These are phyloP conservation scores for Eurytemora carolleeae DNA, from an alignment of 1,140 invertebrate genomes.

Conservation along the genomic window DNA sequence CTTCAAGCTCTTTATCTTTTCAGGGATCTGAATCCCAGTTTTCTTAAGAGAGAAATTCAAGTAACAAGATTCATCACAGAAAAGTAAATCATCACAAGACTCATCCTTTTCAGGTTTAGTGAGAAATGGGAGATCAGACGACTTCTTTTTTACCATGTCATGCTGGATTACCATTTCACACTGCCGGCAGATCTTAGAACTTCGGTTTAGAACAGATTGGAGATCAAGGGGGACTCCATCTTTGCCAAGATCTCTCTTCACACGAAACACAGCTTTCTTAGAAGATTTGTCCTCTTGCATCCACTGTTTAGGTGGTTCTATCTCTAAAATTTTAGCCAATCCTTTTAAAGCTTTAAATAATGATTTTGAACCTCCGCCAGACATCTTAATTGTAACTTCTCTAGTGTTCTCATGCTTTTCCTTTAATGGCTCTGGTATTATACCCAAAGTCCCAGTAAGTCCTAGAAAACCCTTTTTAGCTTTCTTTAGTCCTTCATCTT, in stretches of 20 bases:
- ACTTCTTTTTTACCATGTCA: constrained; percentile 31
- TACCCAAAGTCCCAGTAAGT: neutral
- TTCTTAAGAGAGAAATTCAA: constrained; percentile 18
- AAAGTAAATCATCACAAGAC: constrained; percentile 19
- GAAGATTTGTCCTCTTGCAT: constrained; percentile 30
- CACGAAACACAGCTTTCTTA: constrained; percentile 12
- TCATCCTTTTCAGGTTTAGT: constrained; percentile 27
- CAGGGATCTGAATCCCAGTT: neutral
- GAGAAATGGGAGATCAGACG: constrained; percentile 22
- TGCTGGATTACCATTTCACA: constrained; percentile 73
- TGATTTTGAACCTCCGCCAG: neutral
- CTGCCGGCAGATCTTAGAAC: constrained; percentile 70
- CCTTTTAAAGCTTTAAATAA: constrained; percentile 31
- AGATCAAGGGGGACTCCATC: constrained; percentile 40
- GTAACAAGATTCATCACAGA: constrained; percentile 19
- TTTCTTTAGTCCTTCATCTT: neutral
- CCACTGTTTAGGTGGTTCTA: constrained; percentile 18
- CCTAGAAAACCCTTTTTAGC: constrained; percentile 6
- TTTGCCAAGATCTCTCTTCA: constrained; percentile 5
- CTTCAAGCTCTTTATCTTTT: constrained; percentile 14
- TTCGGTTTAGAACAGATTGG: constrained; percentile 60
- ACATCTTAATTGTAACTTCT: constrained; percentile 6
- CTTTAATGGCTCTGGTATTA: neutral
- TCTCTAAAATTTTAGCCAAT: constrained; percentile 24
- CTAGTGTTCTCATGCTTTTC: neutral